phyloP scores from a whole-genome alignment of 2,113 vertebrate genomes.

The Illadopsis cleaveri region DNA sequence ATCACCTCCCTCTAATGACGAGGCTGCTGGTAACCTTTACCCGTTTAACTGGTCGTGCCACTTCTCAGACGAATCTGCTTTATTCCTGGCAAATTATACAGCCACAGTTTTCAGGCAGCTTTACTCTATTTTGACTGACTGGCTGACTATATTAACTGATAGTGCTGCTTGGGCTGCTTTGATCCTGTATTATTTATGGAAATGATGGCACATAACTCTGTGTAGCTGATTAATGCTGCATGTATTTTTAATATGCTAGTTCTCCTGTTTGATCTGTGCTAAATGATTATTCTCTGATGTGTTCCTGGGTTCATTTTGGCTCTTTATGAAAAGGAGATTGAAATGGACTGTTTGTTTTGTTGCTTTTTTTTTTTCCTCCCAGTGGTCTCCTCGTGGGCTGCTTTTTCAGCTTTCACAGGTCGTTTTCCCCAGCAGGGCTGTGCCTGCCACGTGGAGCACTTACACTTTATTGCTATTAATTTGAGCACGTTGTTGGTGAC shows the following conservation, averaged over 20 bases:
- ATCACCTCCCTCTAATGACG: background rate
- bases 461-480: conserved; percentile 37
- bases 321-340: conserved; percentile 33
- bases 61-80: conserved; percentile 41
- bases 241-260: conserved; percentile 62
- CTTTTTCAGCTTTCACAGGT: background rate
- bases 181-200: conserved; percentile 70
- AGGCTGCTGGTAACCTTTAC: background rate
- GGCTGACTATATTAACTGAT: conserved; percentile 54
- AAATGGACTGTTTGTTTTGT: conserved; percentile 56
- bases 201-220: conserved; percentile 54
- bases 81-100: background rate
- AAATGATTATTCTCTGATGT: conserved; percentile 56
- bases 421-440: background rate
- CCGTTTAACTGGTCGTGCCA: conserved; percentile 20
- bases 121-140: conserved; percentile 57
- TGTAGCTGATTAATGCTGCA: conserved; percentile 56
- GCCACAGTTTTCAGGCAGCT: conserved; percentile 41
- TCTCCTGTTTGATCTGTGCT: conserved; percentile 64
- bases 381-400: background rate
- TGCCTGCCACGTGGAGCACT: background rate
- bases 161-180: conserved; percentile 57
- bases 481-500: background rate
- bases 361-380: background rate
- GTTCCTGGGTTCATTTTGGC: conserved; percentile 25